phyloP scores from a whole-genome alignment of 2,113 vertebrate species.

The Leucoraja erinaceus region DNA sequence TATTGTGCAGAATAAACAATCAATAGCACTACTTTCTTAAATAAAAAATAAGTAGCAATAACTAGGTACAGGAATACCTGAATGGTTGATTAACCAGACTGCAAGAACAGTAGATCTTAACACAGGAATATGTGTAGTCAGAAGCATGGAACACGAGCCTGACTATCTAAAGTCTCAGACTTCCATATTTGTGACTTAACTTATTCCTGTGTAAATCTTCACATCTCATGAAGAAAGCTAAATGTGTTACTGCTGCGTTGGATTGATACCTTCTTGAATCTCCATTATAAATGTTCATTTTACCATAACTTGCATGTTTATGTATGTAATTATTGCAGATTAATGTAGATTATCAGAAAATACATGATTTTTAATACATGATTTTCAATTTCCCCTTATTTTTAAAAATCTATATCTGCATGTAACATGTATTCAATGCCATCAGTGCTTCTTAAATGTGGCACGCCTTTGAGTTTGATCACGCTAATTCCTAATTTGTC shows the following conservation, averaged over 20 bases:
- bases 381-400: neutral
- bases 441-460: neutral
- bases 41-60: neutral
- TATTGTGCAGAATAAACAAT: neutral
- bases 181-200: too few species aligned
- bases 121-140: neutral
- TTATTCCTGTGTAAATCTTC: neutral
- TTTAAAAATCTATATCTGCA: neutral
- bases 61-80: neutral
- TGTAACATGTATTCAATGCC: neutral
- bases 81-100: neutral
- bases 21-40: neutral
- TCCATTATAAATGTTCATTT: neutral
- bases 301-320: too few species aligned
- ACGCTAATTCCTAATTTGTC: neutral
- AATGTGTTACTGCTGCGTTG: neutral
- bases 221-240: neutral
- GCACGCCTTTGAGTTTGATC: neutral
- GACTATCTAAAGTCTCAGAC: too few species aligned
- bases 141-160: neutral
- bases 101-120: neutral
- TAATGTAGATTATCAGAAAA: neutral
- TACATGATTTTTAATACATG: too few species aligned
- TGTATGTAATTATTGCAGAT: too few species aligned
- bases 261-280: neutral